These are phyloP conservation scores for Cartodere bifasciata DNA, from an alignment of 2,888 invertebrate species.

Conservation along the genomic window DNA sequence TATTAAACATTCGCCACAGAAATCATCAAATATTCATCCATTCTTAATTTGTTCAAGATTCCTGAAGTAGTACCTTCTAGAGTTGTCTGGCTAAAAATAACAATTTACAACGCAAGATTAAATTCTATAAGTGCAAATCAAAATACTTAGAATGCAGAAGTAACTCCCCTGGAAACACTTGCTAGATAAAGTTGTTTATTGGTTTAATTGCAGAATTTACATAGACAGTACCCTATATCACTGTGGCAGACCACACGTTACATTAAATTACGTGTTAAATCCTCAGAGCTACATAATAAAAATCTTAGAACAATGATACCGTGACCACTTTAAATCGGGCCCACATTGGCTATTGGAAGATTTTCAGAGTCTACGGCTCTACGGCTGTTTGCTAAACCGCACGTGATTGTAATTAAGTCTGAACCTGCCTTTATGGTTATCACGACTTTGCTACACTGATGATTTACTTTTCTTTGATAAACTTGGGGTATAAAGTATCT, in stretches of 20 bases:
- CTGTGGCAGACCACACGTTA: conserved; percentile 22
- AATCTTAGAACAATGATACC: conserved; percentile 27
- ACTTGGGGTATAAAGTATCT: conserved; percentile 31
- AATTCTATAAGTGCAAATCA: too few relatives aligned
- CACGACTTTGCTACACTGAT: conserved; percentile 31
- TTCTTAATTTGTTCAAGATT: too few relatives aligned
- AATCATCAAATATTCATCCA: too few relatives aligned
- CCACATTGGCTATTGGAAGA: conserved; percentile 26
- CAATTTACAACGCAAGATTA: too few relatives aligned
- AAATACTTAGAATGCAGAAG: too few relatives aligned
- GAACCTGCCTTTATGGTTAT: conserved; percentile 32
- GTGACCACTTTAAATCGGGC: conserved; percentile 28
- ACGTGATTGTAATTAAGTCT: conserved; percentile 35
- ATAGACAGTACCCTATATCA: too few relatives aligned
- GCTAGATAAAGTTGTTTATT: too few relatives aligned
- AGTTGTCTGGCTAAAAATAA: too few relatives aligned
- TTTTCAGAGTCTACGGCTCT: conserved; percentile 15
- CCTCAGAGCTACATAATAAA: conserved; percentile 17
- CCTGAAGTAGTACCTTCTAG: too few relatives aligned
- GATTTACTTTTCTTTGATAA: conserved; percentile 34
- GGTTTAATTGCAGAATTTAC: too few relatives aligned
- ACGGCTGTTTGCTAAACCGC: conserved; percentile 28
- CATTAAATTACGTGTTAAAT: conserved; percentile 22
- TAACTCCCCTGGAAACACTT: too few relatives aligned
- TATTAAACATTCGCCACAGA: too few relatives aligned